phyloP scores from a whole-genome alignment of 2,888 invertebrate species.

The Flexamia atlantica region DNA sequence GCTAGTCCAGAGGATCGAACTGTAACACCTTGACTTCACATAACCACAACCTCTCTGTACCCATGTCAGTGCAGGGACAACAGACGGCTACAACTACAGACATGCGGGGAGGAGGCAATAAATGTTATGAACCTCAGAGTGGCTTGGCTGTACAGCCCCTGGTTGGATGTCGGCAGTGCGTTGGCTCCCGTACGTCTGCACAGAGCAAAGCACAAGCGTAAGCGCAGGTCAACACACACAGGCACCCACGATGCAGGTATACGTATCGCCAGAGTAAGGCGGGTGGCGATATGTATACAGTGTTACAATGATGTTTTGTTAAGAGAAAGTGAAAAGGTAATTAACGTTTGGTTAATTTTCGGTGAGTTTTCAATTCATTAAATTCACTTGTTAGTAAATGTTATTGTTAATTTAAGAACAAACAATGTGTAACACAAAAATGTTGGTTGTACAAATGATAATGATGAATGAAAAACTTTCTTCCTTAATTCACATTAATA shows the following conservation, averaged over 20 bases:
- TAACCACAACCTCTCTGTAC: neutral
- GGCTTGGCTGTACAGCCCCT: slow-evolving; percentile 66
- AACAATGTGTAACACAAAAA: too few relatives aligned
- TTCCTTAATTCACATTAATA: too few relatives aligned
- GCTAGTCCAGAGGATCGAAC: too few relatives aligned
- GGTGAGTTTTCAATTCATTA: too few relatives aligned
- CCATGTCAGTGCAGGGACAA: neutral
- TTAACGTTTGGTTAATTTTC: too few relatives aligned
- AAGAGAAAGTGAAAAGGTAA: too few relatives aligned
- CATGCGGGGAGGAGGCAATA: slow-evolving; percentile 27
- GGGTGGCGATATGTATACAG: neutral
- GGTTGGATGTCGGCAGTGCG: slow-evolving; percentile 64
- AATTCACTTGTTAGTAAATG: too few relatives aligned
- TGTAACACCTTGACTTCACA: too few relatives aligned
- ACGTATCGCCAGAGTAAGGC: neutral
- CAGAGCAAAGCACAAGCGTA: slow-evolving; percentile 46
- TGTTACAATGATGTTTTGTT: neutral
- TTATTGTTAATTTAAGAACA: too few relatives aligned
- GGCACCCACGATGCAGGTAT: slow-evolving; percentile 13
- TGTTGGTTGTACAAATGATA: too few relatives aligned
- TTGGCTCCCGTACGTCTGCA: slow-evolving; percentile 69
- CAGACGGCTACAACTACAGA: slow-evolving; percentile 17
- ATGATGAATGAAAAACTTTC: too few relatives aligned
- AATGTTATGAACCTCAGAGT: slow-evolving; percentile 66
- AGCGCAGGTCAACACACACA: slow-evolving; percentile 19